phyloP scores from a whole-genome alignment of 2,113 vertebrate genomes.

The Ptilonorhynchus violaceus region DNA sequence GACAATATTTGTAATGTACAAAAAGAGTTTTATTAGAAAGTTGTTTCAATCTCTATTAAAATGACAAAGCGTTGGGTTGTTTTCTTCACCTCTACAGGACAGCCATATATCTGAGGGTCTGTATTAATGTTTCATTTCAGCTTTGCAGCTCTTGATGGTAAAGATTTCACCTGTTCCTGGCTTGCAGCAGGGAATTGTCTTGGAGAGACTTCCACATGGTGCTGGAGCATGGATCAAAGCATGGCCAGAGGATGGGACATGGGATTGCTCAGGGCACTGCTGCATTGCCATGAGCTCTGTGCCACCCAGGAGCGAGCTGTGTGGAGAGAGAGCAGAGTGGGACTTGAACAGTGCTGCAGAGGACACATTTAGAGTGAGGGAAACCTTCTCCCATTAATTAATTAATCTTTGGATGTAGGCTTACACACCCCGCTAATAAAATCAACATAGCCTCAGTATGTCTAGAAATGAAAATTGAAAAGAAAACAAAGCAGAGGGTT shows the following conservation, averaged over 20 bases:
- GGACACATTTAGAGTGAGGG: background rate
- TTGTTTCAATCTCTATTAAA: background rate
- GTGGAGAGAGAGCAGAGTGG: background rate
- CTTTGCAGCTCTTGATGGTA: background rate
- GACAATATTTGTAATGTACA: background rate
- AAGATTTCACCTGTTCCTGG: background rate
- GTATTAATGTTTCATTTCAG: background rate
- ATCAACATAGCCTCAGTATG: fast-evolving
- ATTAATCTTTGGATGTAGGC: background rate
- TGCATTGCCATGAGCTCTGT: fast-evolving
- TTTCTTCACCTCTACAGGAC: background rate
- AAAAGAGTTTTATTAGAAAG: background rate
- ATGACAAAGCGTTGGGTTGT: fast-evolving
- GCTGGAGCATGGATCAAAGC: background rate
- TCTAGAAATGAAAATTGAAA: background rate
- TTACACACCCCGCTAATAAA: background rate
- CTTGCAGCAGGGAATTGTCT: background rate
- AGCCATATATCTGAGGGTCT: background rate
- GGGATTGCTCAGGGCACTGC: background rate
- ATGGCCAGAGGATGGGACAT: background rate
- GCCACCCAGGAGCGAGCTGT: background rate
- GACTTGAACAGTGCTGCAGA: background rate
- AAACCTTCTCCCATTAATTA: background rate
- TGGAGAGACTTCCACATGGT: background rate
- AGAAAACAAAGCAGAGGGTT: background rate